Evolutionary conservation across 2,113 vertebrate genomes (phyloP).

Genomic region (Elaphurus davidianus): DNA sequence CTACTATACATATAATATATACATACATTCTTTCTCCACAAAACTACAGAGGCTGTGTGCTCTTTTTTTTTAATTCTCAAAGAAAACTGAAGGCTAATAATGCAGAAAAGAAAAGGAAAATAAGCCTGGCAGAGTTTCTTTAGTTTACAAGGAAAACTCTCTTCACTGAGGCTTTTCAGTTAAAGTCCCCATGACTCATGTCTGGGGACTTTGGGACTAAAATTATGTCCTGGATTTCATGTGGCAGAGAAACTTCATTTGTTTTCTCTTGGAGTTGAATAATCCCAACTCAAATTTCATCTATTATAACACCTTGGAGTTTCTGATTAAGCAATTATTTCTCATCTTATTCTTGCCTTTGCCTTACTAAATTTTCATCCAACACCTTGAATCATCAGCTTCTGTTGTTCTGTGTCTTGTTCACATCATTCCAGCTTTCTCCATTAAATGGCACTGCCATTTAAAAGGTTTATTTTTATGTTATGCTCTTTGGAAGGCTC

Average conservation of each 20-base stretch:
- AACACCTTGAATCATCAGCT: background rate
- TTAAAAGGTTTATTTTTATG: background rate
- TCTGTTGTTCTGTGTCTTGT: accelerated
- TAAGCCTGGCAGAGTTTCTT: background rate
- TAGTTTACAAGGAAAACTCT: background rate
- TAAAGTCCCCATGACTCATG: background rate
- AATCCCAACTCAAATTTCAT: background rate
- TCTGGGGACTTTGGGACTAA: background rate
- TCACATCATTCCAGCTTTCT: background rate
- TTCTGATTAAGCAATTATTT: background rate
- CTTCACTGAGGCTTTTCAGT: background rate
- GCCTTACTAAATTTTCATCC: too few species aligned
- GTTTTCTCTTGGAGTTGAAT: background rate
- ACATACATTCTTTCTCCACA: background rate
- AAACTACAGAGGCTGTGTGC: background rate
- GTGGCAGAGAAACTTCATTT: background rate
- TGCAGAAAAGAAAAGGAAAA: background rate
- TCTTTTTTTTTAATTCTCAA: background rate
- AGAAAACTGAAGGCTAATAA: background rate
- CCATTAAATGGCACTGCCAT: background rate
- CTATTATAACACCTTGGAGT: background rate
- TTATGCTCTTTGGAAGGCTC: background rate
- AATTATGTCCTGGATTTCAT: background rate
- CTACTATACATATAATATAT: background rate
- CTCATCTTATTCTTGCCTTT: background rate